Percentiles rank a stretch among this genome's conserved stretches.
phyloP scores from a whole-genome alignment of 37 sponge, comb jelly and placozoan genomes.

The Chondrosia reniformis region DNA sequence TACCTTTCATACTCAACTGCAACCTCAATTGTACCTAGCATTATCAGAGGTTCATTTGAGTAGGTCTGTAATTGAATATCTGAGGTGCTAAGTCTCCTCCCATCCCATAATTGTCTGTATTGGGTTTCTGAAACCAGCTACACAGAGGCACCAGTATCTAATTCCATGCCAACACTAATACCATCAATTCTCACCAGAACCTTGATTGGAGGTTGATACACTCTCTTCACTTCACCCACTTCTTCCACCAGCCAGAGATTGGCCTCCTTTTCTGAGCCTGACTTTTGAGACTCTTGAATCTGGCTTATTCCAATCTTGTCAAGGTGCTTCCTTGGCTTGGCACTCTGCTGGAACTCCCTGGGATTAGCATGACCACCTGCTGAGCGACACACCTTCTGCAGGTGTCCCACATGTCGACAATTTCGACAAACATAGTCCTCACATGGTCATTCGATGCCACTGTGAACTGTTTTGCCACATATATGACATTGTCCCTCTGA shows the following conservation, averaged over 20 bases:
- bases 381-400: constrained; percentile 1
- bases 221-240: too few species aligned
- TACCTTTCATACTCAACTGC: not conserved
- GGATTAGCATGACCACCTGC: not conserved
- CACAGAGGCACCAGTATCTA: not conserved
- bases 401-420: not conserved
- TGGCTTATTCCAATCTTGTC: not conserved
- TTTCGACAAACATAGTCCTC: not conserved
- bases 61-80: not conserved
- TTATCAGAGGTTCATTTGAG: not conserved
- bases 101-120: not conserved
- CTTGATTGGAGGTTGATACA: not conserved
- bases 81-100: not conserved
- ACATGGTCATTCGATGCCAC: not conserved
- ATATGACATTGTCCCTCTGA: not conserved
- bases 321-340: not conserved
- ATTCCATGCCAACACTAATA: not conserved
- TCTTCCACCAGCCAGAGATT: not conserved
- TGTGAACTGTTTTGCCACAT: not conserved
- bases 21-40: not conserved
- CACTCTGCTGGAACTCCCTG: not conserved
- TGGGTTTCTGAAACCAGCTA: not conserved
- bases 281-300: too few species aligned
- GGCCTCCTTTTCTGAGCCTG: not conserved
- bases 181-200: not conserved